A percentile compares a stretch with the other conserved stretches of the same genome.
Evolutionary conservation across 2,113 vertebrate species (phyloP).

Genomic region (Siphamia tubifer): DNA sequence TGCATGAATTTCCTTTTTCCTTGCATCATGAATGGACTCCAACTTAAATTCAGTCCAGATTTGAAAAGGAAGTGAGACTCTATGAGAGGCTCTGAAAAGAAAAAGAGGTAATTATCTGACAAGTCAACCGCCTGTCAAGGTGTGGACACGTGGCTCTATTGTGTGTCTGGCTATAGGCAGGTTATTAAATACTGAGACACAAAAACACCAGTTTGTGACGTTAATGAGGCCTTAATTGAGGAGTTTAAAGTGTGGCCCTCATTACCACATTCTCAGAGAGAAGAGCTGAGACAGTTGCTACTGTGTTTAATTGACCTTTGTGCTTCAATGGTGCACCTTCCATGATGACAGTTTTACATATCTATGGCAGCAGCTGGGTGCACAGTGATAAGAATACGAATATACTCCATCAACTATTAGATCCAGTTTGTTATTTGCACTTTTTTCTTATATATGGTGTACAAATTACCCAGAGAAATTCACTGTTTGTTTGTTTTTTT

Average conservation of each 20-base stretch:
- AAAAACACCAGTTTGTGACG: conserved; percentile 59
- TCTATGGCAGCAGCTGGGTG: conserved; percentile 64
- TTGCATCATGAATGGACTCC: conserved; percentile 23
- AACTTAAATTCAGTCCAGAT: conserved; percentile 25
- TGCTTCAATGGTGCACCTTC: conserved; percentile 45
- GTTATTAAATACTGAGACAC: conserved; percentile 70
- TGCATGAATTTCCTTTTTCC: not conserved
- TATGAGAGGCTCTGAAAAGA: conserved; percentile 46
- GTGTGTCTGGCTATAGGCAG: conserved; percentile 66
- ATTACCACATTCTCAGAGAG: conserved; percentile 81
- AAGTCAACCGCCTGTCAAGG: conserved; percentile 70
- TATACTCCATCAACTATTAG: too few species aligned
- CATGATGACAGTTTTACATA: conserved; percentile 51
- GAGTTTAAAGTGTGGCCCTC: conserved; percentile 71
- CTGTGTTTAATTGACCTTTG: conserved; percentile 72
- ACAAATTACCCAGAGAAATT: too few species aligned
- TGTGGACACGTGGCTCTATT: conserved; percentile 62
- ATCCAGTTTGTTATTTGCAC: too few species aligned
- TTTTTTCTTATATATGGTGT: too few species aligned
- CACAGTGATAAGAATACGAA: not conserved
- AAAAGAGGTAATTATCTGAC: conserved; percentile 75
- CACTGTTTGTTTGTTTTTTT: too few species aligned
- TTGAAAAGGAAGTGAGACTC: conserved; percentile 41
- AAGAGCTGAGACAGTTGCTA: conserved; percentile 80
- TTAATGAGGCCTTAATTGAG: conserved; percentile 77